Evolutionary conservation across 2,113 vertebrate species (phyloP).

Genomic region (Scomber japonicus): DNA sequence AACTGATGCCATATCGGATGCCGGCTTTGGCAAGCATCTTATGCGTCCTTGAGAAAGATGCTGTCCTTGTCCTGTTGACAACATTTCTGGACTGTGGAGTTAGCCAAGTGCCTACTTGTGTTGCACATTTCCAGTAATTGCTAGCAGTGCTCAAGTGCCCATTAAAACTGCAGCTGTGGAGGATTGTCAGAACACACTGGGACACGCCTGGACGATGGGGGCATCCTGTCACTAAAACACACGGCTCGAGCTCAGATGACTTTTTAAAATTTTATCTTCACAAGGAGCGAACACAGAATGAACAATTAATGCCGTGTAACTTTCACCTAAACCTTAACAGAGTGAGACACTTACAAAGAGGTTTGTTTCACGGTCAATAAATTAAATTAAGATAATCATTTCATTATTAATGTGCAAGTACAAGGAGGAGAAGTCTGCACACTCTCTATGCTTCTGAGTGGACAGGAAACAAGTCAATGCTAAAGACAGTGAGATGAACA

Average conservation of each 20-base stretch:
- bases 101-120: constrained; percentile 14
- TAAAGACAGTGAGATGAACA: not conserved
- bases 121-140: constrained; percentile 14
- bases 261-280: not conserved
- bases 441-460: not conserved
- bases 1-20: constrained; percentile 25
- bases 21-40: constrained; percentile 10
- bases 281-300: not conserved
- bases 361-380: not conserved
- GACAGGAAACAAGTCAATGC: not conserved
- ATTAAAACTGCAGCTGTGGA: constrained; percentile 16
- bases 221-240: constrained; percentile 6
- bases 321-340: not conserved
- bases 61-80: not conserved
- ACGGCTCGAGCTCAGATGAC: not conserved
- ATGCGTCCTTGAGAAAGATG: constrained; percentile 24
- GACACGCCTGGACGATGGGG: not conserved
- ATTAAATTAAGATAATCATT: not conserved
- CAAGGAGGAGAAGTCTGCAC: not conserved
- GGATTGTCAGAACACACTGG: not conserved
- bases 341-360: not conserved
- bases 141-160: not conserved
- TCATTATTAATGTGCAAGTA: not conserved
- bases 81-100: constrained; percentile 1
- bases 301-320: not conserved